Evolutionary conservation across 2,113 vertebrate genomes (phyloP).

Genomic region (Strix uralensis): DNA sequence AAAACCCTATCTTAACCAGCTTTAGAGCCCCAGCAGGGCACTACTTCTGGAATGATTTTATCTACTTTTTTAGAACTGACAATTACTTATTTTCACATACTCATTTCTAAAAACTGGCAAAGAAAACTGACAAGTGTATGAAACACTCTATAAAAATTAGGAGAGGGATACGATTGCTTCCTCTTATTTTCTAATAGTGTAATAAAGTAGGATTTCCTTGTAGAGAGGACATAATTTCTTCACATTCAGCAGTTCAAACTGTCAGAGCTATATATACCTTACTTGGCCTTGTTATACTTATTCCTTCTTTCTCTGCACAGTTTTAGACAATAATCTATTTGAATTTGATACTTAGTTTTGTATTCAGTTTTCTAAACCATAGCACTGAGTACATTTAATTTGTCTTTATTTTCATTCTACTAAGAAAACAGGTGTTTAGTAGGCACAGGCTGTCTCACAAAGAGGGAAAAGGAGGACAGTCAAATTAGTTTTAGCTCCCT

Average conservation of each 20-base stretch:
- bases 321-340: not conserved
- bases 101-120: not conserved
- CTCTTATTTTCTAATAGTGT: not conserved
- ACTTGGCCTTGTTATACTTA: not conserved
- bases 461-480: not conserved
- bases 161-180: not conserved
- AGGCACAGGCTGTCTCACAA: not conserved
- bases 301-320: not conserved
- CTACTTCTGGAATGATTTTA: not conserved
- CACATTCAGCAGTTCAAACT: not conserved
- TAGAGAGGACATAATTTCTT: not conserved
- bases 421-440: conserved; percentile 3
- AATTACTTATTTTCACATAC: not conserved
- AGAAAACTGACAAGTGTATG: not conserved
- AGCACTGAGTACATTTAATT: not conserved
- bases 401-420: not conserved
- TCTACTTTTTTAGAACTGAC: not conserved
- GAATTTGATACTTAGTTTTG: not conserved
- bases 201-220: not conserved
- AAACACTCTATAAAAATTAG: not conserved
- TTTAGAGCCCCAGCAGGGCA: not conserved
- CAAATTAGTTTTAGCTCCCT: conserved; percentile 15
- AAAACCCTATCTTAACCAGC: not conserved
- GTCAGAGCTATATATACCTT: not conserved
- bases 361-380: not conserved